These are phyloP conservation scores for Andinoacara biseriatus DNA, from an alignment of 2,113 vertebrate genomes.

Conservation along the genomic window DNA sequence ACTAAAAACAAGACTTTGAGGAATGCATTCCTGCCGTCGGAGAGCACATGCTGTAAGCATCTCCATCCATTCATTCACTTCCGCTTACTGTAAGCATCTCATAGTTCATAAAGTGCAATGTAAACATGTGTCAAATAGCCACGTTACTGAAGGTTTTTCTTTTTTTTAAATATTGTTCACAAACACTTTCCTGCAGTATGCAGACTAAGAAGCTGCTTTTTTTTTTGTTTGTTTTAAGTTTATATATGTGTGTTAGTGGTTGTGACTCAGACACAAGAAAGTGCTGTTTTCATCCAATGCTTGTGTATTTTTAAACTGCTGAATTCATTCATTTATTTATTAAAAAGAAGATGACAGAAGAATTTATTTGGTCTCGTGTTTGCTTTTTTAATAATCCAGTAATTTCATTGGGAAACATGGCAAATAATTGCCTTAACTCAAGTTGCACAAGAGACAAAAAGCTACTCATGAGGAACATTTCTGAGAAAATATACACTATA, in stretches of 20 bases:
- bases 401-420: not conserved
- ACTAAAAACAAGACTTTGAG: conserved; percentile 1
- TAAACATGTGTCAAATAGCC: not conserved
- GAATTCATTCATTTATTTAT: conserved; percentile 45
- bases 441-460: not conserved
- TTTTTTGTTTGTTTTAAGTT: not conserved
- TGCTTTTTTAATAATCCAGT: not conserved
- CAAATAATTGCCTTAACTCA: not conserved
- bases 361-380: not conserved
- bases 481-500: not conserved
- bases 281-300: conserved; percentile 12
- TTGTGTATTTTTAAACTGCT: conserved; percentile 22
- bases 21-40: not conserved
- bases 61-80: not conserved
- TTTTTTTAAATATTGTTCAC: not conserved
- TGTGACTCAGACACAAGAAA: not conserved
- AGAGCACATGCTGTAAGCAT: not conserved
- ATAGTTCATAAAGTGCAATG: conserved; percentile 33
- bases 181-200: not conserved
- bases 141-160: not conserved
- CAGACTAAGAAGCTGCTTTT: not conserved
- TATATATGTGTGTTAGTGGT: conserved; percentile 1
- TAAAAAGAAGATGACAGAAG: conserved; percentile 10
- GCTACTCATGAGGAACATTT: not conserved
- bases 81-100: not conserved